Base-by-base conservation (phyloP, 2,113 vertebrate genomes). In the Lucifuga dentata region DNA sequence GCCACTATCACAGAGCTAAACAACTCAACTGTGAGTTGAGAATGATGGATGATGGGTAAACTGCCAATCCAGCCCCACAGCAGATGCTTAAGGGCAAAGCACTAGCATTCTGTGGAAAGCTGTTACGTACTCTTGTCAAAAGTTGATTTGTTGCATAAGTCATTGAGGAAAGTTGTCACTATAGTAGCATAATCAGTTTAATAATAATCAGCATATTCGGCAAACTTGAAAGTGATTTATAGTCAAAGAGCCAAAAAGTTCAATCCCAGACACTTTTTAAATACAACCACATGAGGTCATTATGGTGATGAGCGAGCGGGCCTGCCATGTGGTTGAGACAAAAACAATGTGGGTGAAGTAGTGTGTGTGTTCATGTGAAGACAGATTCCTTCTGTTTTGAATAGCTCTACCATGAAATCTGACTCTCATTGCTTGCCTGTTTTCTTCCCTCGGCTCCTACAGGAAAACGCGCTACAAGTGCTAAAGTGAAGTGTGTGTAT, bases 381-480 rank as follows among this genome's bases (percentile, higher is more conserved):
- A 39, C 20, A 50, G 50, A 20, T 39, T 56, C 33, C 62, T 68
- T 38, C 19, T 5, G 46, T 72, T 67, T 50, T n/a, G 23, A 20
- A 5, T 16, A 16, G 39, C 43, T 23, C 13, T 39, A 43, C 43
- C 0, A 6, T 41, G 51, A 61, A 66, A 60, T 11, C 32, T 2
- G 15, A n/a, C 41, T 69, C 55, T 2, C 16, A 38, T 58, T 33
- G 36, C n/a, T 50, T 48, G 21, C 9, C 13, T 6, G 7, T 12
- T 49, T 51, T 56, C 16, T 29, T 29, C 33, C 56, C 33, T 13
- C 35, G 51, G 24, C 44, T 6, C 3, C 29, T 59, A 49, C 77
- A 77, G 75, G 84, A n/a, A 86, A 81, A 73, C 0, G 35, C 8
- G 58, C 76, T 76, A 69, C 71, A 84, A 63, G 56, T 5, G 35